Evolutionary conservation across 2,888 invertebrate genomes (phyloP), one percentile per base, ranked within the genome.

Genomic region (Cenopis cana): DNA sequence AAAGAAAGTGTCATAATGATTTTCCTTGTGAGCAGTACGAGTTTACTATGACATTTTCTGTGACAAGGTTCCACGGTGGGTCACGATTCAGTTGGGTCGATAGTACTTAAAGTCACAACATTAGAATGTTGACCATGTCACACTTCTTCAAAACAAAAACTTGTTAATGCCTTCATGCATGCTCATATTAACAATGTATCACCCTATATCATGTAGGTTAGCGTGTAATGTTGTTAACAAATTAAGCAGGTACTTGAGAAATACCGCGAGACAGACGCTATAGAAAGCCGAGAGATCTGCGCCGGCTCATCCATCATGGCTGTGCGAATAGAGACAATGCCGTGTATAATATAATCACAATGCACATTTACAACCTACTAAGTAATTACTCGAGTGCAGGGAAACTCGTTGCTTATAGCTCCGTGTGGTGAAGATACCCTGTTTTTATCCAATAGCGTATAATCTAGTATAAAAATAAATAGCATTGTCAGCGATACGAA

Each of bases 231-330:
- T 38, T 18, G 60, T 61, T 46, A 61, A 55, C 54, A 38, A 60
- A 71, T 55, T 55, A 66, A 61, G 38, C 66, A 67, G 41, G 61
- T 67, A 71, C 71, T 61, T 67, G 52, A 60, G 59, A 70, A 70
- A 61, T 67, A 50, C 56, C 71, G 29, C 50, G 54, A 33, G 33
- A 33, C 14, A 64, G 46, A 29, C 49, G 49, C 61, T 50, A n/a
- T n/a, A 61, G 55, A 71, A 67, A 50, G 67, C 41, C 18, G 49
- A 46, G 59, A 60, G 59, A 67, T 29, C 20, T 29, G 41, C 24
- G 61, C 49, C 36, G 24, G 55, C 61, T 8, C 46, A 66, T 60
- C 24, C 61, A 55, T 60, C 71, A 38, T 56, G 38, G 14, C 14
- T 11, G 20, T 55, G 71, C 50, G 71, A 71, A 67, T 60, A 60